Conservation (phyloP, 2,113 vertebrate genomes). For the Leucosticte australis region DNA sequence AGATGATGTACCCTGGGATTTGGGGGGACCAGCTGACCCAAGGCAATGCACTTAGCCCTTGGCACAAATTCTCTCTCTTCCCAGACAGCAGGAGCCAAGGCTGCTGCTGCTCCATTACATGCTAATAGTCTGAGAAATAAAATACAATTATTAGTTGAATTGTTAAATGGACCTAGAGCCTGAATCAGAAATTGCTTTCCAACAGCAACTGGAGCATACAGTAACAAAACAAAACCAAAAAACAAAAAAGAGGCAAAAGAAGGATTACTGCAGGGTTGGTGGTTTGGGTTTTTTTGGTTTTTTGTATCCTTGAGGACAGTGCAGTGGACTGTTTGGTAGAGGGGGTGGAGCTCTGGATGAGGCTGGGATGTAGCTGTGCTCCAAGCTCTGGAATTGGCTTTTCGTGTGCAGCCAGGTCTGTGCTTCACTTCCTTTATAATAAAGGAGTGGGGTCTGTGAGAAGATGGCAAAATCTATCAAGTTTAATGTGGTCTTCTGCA, state of each 20-base stretch:
- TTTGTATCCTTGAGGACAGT: not conserved
- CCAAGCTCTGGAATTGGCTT: not conserved
- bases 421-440: not conserved
- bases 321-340: not conserved
- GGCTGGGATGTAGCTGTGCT: not conserved
- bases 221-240: not conserved
- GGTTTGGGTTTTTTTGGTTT: too few species aligned
- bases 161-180: constrained; percentile 50
- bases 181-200: constrained; percentile 19
- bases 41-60: not conserved
- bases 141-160: constrained; percentile 36
- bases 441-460: not conserved
- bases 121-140: constrained; percentile 23
- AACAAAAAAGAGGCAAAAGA: not conserved
- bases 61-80: not conserved
- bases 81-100: not conserved
- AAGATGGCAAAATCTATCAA: not conserved
- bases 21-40: not conserved
- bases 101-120: not conserved
- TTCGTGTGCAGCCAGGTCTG: not conserved
- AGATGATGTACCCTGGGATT: not conserved
- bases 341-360: not conserved
- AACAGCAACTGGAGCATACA: not conserved
- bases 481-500: not conserved
- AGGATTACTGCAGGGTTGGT: not conserved